Evolutionary conservation across 1,140 invertebrate species (phyloP), one percentile per base, ranked within the genome.

Genomic region (Microplitis demolitor): DNA sequence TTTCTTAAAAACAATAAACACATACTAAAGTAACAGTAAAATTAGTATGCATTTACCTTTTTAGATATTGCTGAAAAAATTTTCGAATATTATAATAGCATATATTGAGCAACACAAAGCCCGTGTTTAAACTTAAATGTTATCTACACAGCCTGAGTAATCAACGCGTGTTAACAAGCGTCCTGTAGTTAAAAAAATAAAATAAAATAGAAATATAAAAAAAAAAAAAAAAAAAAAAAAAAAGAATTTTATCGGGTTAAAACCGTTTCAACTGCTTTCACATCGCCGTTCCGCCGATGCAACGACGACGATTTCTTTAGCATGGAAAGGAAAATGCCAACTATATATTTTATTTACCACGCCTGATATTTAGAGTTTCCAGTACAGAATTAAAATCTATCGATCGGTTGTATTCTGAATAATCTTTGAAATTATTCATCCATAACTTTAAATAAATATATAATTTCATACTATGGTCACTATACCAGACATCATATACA

Each of bases 201-300:
- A n/a, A 11, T 16, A 61, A 64, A 31, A 69, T n/a, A n/a, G n/a
- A n/a, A n/a, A n/a, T n/a, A n/a, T n/a, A n/a, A n/a, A n/a, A n/a
- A n/a, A n/a, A 72, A 70, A 45, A 68, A 58, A 51, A n/a, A 11
- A 16, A 61, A 64, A 31, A 69, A 66, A 75, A 72, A 68, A 75
- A 74, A 72, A 74, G 73, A 71, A 66, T 72, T 75, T 51, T 70
- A 74, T 68, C 53, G 31, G 56, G 69, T 37, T 71, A 77, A 75
- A 74, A 74, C 75, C 72, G 76, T 74, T 75, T 76, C 58, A 76
- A 73, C 80, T 77, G 80, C 80, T 82, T 82, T 82, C 80, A 82
- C 80, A 76, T 78, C 68, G 74, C 71, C 77, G 69, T 81, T 82
- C 80, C 77, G 76, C 78, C 63, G 39, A 58, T 79, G 80, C 73